Evolutionary conservation across 2,113 vertebrate species (phyloP).

Genomic region (Rhabdomys dilectus): DNA sequence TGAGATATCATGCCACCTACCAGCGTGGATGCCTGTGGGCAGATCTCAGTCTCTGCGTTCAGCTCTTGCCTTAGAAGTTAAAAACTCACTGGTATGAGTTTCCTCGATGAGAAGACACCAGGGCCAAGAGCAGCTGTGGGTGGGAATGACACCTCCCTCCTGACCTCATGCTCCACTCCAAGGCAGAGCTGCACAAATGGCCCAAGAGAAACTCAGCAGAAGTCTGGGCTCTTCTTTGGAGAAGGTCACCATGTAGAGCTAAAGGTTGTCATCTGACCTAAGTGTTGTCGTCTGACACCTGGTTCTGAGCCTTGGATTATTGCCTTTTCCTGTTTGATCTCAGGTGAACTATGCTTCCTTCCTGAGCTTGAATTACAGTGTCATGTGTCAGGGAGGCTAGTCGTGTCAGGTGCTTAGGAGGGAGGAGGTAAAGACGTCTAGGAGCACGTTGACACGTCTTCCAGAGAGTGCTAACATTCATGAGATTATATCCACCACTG

Average conservation of each 20-base stretch:
- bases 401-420: background rate
- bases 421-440: background rate
- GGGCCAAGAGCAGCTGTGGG: background rate
- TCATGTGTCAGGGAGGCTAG: background rate
- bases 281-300: background rate
- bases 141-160: background rate
- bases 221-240: background rate
- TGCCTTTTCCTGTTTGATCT: background rate
- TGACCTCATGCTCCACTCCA: fast-evolving
- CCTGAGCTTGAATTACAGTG: background rate
- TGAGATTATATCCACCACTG: too few relatives aligned
- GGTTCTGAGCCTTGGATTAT: too few relatives aligned
- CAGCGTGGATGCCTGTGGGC: background rate
- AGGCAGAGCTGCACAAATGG: too few relatives aligned
- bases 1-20: fast-evolving
- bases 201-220: background rate
- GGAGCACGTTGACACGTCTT: background rate
- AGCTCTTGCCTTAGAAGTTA: too few relatives aligned
- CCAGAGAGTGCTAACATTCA: too few relatives aligned
- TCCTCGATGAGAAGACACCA: fast-evolving
- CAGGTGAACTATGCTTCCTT: background rate
- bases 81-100: fast-evolving
- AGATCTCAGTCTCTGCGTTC: background rate
- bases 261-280: background rate
- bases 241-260: background rate